Evolutionary conservation across 1,140 invertebrate genomes (phyloP), one percentile per base, ranked within the genome.

Genomic region (Teleopsis dalmanni): DNA sequence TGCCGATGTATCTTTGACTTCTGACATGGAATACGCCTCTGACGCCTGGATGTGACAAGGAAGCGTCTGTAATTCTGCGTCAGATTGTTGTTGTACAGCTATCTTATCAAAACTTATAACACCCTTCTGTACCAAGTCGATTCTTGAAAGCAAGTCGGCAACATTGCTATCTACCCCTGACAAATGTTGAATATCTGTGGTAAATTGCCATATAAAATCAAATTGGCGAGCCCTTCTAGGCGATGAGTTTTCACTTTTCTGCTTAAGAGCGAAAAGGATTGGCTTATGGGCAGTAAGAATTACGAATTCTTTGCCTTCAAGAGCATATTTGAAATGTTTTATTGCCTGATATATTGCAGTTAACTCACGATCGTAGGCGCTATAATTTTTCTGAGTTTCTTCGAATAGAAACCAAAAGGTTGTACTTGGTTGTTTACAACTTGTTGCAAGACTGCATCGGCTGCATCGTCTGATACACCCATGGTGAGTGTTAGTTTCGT

Each of bases 221-320:
- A n/a, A n/a, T n/a, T n/a, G n/a, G n/a, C n/a, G n/a, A n/a, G n/a
- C n/a, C n/a, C n/a, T n/a, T n/a, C n/a, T n/a, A n/a, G n/a, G 33
- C 4, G 21, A 25, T n/a, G n/a, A n/a, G n/a, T n/a, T 36, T 18
- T 47, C 44, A 7, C 19, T 4, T 26, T 37, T 36, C 23, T 48
- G 47, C 2, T 33, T 6, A 33, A 48, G 41, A 13, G 47, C 47
- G 13, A 19, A 38, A 5, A 25, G 21, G 13, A 48, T 10, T 4
- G 47, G 47, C 6, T 31, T 37, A 18, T 48, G 47, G 19, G 31
- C 47, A 5, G 36, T 48, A 22, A 23, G 25, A 9, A 48, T 41
- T 2, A 7, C 14, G 33, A 29, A 48, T 8, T 14, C 10, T n/a
- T 26, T 9, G 10, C 36, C 36, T 9, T 48, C 36, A 2, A 48